Evolutionary conservation across 1,140 invertebrate genomes (phyloP), one percentile per base, ranked within the genome.

Genomic region (Drosophila eugracilis): DNA sequence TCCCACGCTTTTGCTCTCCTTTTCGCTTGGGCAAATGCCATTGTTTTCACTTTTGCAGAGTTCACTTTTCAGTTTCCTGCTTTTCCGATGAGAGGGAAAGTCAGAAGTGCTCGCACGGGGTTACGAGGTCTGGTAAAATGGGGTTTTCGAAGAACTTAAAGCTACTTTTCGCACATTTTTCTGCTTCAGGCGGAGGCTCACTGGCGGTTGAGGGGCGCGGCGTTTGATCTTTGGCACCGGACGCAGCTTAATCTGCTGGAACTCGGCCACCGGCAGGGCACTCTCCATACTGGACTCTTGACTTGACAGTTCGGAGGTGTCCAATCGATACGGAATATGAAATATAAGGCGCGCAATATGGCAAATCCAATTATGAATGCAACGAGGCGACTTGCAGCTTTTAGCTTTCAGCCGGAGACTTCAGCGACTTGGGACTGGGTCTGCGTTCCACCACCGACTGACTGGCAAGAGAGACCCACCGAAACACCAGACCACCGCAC

Each of bases 151-250:
- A n/a, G n/a, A 47, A 65, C 62, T 52, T 63, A 73, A 48, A 28
- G 28, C 32, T 49, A 62, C 58, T 60, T 75, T 57, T 44, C 73
- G 52, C 63, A 86, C 81, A 63, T 86, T 83, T 53, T 88, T 88
- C 14, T 77, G 76, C 14, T 67, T 45, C 5, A 86, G 37, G 17
- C 50, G 73, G 3, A 78, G 70, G 57, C 59, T 77, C 12, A 78
- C 55, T 6, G 83, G 86, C 48, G 79, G 88, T 52, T 80, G 76
- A 5, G 89, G 83, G 12, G 89, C 85, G 42, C 73, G 80, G 37
- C 86, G 78, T 63, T 90, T 91, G 34, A 91, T 75, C 71, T 86
- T 83, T 39, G 89, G 75, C 69, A 91, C 89, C 24, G 89, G 89
- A 5, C 81, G 75, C 50, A 91, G 72, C 48, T 89, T 90, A 52